These are phyloP conservation scores for Salminus brasiliensis DNA, from an alignment of 2,113 vertebrate genomes.

Conservation along the genomic window DNA sequence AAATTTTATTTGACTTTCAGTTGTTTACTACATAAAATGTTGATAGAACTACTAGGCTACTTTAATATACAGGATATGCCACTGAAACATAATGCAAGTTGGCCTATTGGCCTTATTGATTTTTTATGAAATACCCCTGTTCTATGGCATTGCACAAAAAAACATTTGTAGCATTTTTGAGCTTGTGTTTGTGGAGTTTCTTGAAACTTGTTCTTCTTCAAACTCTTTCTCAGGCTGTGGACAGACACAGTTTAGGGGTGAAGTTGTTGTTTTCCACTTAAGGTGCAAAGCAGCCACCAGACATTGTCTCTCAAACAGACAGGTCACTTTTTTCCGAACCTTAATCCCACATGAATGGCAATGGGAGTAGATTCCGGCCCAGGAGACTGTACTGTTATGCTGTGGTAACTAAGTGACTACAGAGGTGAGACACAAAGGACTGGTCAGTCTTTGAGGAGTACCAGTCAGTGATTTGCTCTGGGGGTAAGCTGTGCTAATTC, in stretches of 20 bases:
- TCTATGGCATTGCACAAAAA: too few relatives aligned
- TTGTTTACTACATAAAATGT: too few relatives aligned
- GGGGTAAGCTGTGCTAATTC: neutral
- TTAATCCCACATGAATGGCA: conserved; percentile 3
- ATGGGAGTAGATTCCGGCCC: neutral
- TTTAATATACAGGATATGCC: too few relatives aligned
- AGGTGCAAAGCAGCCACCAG: conserved; percentile 4
- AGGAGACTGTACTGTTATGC: conserved; percentile 1
- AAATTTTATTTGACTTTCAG: too few relatives aligned
- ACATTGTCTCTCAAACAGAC: conserved; percentile 26
- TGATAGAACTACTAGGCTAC: too few relatives aligned
- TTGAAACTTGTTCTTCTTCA: too few relatives aligned
- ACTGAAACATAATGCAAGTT: too few relatives aligned
- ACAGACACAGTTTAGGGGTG: conserved; percentile 8
- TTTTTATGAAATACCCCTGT: too few relatives aligned
- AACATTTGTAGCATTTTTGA: too few relatives aligned
- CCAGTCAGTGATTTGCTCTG: neutral
- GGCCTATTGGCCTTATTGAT: too few relatives aligned
- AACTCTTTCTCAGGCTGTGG: neutral
- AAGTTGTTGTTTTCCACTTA: conserved; percentile 22
- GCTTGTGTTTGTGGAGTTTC: too few relatives aligned
- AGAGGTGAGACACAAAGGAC: conserved; percentile 24
- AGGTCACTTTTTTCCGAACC: conserved; percentile 31
- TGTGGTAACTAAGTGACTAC: conserved; percentile 32
- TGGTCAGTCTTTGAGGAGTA: conserved; percentile 16